Percentiles rank a stretch among this genome's conserved stretches.
Evolutionary conservation across 2,797 vertebrate genomes (phyloP).

Genomic region (Chiroxiphia lanceolata): DNA sequence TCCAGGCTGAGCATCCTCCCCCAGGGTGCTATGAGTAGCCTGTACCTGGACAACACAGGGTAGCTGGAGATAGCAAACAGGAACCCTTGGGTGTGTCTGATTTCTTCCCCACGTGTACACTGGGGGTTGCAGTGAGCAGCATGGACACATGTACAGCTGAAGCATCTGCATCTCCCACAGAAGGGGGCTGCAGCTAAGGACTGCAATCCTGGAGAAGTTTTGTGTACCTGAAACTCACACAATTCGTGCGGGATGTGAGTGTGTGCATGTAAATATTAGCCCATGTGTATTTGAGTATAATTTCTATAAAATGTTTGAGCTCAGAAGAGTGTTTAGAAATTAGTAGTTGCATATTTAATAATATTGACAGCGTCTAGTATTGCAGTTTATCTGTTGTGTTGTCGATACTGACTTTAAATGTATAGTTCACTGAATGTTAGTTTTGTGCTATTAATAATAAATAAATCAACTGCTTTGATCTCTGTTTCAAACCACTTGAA

Average conservation of each 20-base stretch:
- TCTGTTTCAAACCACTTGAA: not conserved
- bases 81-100: rapidly evolving
- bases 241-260: not conserved
- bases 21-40: not conserved
- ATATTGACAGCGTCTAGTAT: not conserved
- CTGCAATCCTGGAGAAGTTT: not conserved
- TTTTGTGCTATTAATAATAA: not conserved
- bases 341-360: not conserved
- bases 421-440: not conserved
- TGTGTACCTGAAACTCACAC: rapidly evolving
- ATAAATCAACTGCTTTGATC: not conserved
- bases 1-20: not conserved
- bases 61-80: not conserved
- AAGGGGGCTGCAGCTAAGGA: not conserved
- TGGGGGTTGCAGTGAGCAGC: rapidly evolving
- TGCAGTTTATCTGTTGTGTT: not conserved
- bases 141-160: not conserved
- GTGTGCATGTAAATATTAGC: not conserved
- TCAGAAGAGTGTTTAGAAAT: not conserved
- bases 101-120: not conserved
- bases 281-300: not conserved
- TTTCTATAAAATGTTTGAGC: not conserved
- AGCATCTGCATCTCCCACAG: not conserved
- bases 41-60: not conserved
- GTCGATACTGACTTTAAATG: not conserved